Evolutionary conservation across 2,797 vertebrate species (phyloP).

Genomic region (Acanthis flammea): DNA sequence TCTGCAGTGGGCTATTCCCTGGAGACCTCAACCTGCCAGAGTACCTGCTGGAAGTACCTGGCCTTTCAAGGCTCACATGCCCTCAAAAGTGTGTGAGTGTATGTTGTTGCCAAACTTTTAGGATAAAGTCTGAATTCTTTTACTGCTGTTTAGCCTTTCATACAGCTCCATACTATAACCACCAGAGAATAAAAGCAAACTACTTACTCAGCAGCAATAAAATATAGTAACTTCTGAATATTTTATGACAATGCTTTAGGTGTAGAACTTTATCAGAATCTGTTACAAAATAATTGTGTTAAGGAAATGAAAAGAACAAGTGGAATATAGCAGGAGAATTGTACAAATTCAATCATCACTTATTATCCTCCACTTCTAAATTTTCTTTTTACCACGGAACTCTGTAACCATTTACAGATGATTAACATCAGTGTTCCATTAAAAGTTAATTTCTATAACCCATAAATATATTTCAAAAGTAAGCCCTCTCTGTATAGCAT

Average conservation of each 20-base stretch:
- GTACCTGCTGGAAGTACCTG: not conserved
- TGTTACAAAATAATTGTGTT: slow-evolving; percentile 6
- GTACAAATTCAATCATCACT: not conserved
- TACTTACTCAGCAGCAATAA: slow-evolving; percentile 72
- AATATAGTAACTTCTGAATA: slow-evolving; percentile 73
- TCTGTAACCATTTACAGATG: not conserved
- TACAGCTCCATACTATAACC: slow-evolving; percentile 14
- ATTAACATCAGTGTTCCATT: not conserved
- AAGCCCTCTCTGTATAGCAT: not conserved
- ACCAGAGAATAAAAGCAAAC: slow-evolving; percentile 48
- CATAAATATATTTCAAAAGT: not conserved
- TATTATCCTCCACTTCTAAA: not conserved
- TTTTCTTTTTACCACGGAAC: not conserved
- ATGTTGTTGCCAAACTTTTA: not conserved
- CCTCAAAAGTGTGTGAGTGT: not conserved
- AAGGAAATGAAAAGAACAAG: slow-evolving; percentile 35
- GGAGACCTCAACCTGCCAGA: not conserved
- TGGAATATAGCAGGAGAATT: not conserved
- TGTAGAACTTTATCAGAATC: slow-evolving; percentile 68
- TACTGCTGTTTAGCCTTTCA: slow-evolving; percentile 17
- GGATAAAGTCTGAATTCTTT: not conserved
- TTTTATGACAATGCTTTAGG: slow-evolving; percentile 74
- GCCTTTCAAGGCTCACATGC: not conserved
- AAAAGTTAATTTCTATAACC: not conserved
- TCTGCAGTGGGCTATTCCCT: not conserved